Evolutionary conservation across 2,113 vertebrate species (phyloP).

Genomic region (Vicugna pacos): DNA sequence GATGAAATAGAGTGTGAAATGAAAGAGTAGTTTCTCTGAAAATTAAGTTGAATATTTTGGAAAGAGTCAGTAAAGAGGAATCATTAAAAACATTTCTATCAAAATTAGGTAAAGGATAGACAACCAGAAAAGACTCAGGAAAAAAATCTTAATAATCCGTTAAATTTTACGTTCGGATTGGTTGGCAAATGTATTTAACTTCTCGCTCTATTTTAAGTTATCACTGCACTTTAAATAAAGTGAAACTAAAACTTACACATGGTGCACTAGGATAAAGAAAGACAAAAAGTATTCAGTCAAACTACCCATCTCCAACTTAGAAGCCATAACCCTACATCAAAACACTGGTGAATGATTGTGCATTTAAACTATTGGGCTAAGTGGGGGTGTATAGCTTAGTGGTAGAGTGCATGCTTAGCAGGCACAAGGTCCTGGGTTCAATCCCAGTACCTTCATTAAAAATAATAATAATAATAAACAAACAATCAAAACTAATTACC

Average conservation of each 20-base stretch:
- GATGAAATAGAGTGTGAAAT: slow-evolving; percentile 31
- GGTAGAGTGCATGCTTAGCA: too few relatives aligned
- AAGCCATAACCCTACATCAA: background rate
- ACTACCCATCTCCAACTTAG: background rate
- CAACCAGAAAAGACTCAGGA: background rate
- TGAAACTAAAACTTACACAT: background rate
- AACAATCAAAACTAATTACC: too few relatives aligned
- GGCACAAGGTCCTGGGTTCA: too few relatives aligned
- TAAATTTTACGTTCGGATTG: background rate
- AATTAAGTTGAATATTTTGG: slow-evolving; percentile 48
- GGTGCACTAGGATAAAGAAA: background rate
- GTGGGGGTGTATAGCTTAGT: too few relatives aligned
- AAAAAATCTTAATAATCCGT: background rate
- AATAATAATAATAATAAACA: too few relatives aligned
- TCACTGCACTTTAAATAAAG: background rate
- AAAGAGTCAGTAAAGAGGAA: slow-evolving; percentile 25
- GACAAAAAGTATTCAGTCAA: background rate
- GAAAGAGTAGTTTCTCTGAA: slow-evolving; percentile 19
- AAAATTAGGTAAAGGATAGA: slow-evolving; percentile 8
- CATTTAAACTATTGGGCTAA: background rate
- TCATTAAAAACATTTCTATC: slow-evolving; percentile 12
- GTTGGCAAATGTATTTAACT: background rate
- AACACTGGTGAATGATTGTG: background rate
- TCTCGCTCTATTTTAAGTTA: background rate
- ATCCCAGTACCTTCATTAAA: too few relatives aligned